Base-by-base conservation (phyloP, 2,797 vertebrate genomes). In the Euphonia xanthogaster region DNA sequence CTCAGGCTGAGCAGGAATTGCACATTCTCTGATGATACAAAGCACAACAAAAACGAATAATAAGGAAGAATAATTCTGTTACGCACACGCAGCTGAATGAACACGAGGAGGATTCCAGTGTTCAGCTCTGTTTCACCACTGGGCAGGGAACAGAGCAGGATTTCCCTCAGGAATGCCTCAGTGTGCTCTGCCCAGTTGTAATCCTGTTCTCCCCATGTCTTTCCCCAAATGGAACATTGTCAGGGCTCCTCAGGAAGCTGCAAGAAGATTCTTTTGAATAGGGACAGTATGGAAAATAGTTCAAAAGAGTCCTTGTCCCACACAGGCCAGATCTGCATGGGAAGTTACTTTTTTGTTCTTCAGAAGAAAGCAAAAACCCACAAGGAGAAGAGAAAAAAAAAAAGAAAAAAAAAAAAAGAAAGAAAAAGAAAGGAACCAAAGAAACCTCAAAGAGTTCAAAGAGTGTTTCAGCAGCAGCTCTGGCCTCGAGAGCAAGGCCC, bases 311-410 rank as follows among this genome's bases (percentile, higher is more conserved):
- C 88, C 96, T 94, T 94, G 93, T 92, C 88, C 86, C 48, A 55
- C 20, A 31, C 79, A 57, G 94, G 47, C 77, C 19, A 75, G 86
- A 65, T 66, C 92, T 88, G 86, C 77, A 93, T 67, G 90, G 94
- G 93, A 95, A 96, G 94, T 92, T 30, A 78, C 73, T 76, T 48
- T 88, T 94, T 92, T 96, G 92, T 94, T 94, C 93, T 94, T 94
- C 6, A 2, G 88, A 95, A 96, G 77, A 97, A 96, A 96, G 83
- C 53, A 94, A 96, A 97, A 95, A 93, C 73, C 93, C 96, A 93
- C 90, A 92, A 93, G 70, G 24, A 68, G 35, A 3, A 2, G 78
- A 48, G 45, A 54, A 57, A 44, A 62, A 65, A 62, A 70, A 42
- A 66, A 40, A 40, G 7, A 62, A 58, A 82, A 33, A 70, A 55